phyloP scores from a whole-genome alignment of 2,797 vertebrate genomes.

The Momotus momota region DNA sequence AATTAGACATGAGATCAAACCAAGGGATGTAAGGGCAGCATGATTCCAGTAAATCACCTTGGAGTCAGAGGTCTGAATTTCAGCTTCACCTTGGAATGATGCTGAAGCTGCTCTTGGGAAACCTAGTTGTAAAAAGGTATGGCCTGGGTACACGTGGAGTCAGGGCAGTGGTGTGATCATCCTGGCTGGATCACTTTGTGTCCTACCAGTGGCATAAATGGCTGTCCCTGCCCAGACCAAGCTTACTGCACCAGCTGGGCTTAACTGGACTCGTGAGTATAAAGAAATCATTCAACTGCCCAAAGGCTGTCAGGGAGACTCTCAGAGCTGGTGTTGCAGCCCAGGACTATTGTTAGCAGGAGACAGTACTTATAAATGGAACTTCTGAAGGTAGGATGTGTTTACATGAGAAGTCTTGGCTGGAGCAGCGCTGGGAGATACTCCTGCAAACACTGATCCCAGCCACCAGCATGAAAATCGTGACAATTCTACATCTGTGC shows the following conservation, averaged over 20 bases:
- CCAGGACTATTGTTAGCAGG: background rate
- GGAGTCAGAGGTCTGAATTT: background rate
- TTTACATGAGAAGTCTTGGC: background rate
- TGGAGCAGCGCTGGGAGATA: background rate
- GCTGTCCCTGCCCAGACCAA: background rate
- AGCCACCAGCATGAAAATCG: background rate
- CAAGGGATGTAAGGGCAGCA: rapidly evolving
- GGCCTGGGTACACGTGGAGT: background rate
- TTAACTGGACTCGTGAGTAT: background rate
- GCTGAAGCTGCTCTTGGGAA: background rate
- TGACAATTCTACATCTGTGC: background rate
- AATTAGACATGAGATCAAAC: background rate
- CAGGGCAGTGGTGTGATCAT: background rate
- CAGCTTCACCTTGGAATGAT: background rate
- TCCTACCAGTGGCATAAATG: background rate
- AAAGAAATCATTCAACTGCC: background rate
- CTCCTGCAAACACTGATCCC: background rate
- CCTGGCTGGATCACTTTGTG: background rate
- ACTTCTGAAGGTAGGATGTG: background rate
- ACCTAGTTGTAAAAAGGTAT: background rate
- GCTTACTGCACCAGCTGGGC: background rate
- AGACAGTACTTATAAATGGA: background rate
- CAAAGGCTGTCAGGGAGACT: background rate
- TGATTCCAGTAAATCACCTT: background rate
- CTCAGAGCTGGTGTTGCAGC: background rate